Evolutionary conservation across 2,888 invertebrate species (phyloP), one percentile per base, ranked within the genome.

Genomic region (Parasteatoda lunata): DNA sequence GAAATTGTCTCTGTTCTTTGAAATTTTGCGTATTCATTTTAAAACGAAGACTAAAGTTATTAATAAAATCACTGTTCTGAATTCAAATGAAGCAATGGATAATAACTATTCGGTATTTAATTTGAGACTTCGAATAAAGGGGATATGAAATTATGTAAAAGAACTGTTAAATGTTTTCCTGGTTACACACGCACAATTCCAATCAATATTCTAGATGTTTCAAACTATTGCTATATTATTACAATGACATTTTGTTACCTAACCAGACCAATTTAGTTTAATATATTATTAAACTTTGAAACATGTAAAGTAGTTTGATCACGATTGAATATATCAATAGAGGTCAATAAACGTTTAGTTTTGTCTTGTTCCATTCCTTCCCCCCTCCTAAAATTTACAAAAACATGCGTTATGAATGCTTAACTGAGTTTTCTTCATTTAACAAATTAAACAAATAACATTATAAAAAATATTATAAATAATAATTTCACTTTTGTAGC

Each of bases 1-100:
- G 59, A 72, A 73, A 80, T 80, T 71, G 71, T 73, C 81, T 81
- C 73, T 79, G 79, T 79, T 79, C 72, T 79, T 45, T 49, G 49
- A 66, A 51, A 48, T n/a, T 48, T 48, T 70, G 66, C 66, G 72
- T 64, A 66, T 73, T 72, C 52, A 45, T 70, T 73, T 73, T 52
- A 80, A 73, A 79, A 48, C 9, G 11, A 8, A 70, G 47, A 47
- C 66, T 66, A 8, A 51, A 66, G 66, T 66, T 77, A 77, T 11
- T 52, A 45, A 69, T 69, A 47, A 15, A 30, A 51, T 49, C 11
- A 15, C 15, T 9, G 49, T 77, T 68, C 54, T n/a, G 51, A 15
- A 77, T 54, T 52, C 51, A 77, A 59, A 59, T 59, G 59, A 59
- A 13, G 11, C 59, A n/a, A n/a, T 64, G 49, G 6, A 30, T 72